These are phyloP conservation scores for Eumerus sabulonum DNA, from an alignment of 2,888 invertebrate species.

Conservation along the genomic window DNA sequence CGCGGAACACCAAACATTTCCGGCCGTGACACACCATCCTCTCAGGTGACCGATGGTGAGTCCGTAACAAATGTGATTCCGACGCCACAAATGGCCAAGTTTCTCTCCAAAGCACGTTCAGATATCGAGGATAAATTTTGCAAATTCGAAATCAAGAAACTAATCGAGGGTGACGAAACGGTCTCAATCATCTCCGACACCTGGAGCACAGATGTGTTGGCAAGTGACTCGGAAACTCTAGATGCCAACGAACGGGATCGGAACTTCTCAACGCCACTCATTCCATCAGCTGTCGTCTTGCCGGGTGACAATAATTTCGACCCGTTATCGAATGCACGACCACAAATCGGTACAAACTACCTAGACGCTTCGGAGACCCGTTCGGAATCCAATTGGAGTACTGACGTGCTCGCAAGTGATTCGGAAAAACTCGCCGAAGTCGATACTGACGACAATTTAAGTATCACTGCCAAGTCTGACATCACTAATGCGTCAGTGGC, in stretches of 20 bases:
- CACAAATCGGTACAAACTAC: constrained; percentile 76
- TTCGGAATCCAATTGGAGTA: constrained; percentile 98
- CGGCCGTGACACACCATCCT: constrained; percentile 96
- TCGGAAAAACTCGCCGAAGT: constrained; percentile 94
- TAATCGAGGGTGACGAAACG: constrained; percentile 93
- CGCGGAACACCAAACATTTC: constrained; percentile 97
- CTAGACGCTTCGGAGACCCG: constrained; percentile 94
- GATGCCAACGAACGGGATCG: constrained; percentile 86
- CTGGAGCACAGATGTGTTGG: constrained; percentile 98
- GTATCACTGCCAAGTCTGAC: constrained; percentile 87
- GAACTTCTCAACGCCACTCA: constrained; percentile 79
- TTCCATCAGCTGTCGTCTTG: constrained; percentile 78
- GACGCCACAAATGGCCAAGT: constrained; percentile 82
- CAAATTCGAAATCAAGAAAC: constrained; percentile 95
- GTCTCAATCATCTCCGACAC: constrained; percentile 98
- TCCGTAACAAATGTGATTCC: constrained; percentile 80
- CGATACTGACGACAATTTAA: constrained; percentile 83
- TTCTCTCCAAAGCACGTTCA: constrained; percentile 89
- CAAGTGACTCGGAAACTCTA: constrained; percentile 96
- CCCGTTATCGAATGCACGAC: constrained; percentile 73
- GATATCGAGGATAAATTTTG: constrained; percentile 99
- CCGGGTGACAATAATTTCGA: constrained; percentile 79
- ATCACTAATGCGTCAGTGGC: constrained; percentile 84
- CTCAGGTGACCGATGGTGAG: constrained; percentile 91
- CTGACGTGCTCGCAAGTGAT: constrained; percentile 96